Evolutionary conservation across 2,888 invertebrate genomes (phyloP).

Genomic region (Nebria brevicollis): DNA sequence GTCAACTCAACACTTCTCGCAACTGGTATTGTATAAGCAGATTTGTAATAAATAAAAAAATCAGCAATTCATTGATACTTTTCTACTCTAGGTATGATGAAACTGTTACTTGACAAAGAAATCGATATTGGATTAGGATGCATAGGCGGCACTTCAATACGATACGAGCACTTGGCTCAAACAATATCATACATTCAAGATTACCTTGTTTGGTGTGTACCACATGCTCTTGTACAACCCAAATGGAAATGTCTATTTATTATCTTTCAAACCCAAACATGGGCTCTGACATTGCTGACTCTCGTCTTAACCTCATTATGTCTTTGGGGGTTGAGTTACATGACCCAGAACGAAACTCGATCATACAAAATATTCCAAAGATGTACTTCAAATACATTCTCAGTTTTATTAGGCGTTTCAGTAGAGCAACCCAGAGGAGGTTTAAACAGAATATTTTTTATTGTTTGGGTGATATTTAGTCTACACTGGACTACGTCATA

Average conservation of each 20-base stretch:
- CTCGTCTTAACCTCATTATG: slow-evolving; percentile 33
- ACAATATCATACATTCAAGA: slow-evolving; percentile 57
- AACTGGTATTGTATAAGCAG: slow-evolving; percentile 50
- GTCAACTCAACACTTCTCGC: slow-evolving; percentile 12
- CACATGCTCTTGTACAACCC: slow-evolving; percentile 54
- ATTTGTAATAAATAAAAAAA: not conserved
- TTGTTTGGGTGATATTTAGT: slow-evolving; percentile 52
- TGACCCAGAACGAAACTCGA: slow-evolving; percentile 33
- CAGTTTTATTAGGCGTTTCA: slow-evolving; percentile 51
- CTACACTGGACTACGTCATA: slow-evolving; percentile 53
- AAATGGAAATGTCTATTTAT: slow-evolving; percentile 50
- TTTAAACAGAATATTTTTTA: slow-evolving; percentile 51
- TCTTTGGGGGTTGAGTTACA: slow-evolving; percentile 42
- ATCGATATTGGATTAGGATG: slow-evolving; percentile 58
- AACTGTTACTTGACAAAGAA: slow-evolving; percentile 52
- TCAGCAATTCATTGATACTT: too few species aligned
- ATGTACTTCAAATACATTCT: slow-evolving; percentile 48
- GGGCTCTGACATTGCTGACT: slow-evolving; percentile 28
- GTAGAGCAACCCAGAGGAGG: slow-evolving; percentile 52
- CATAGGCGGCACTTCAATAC: slow-evolving; percentile 54
- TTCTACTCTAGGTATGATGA: slow-evolving; percentile 52
- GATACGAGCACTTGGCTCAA: slow-evolving; percentile 55
- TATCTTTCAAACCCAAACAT: slow-evolving; percentile 31
- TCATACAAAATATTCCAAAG: slow-evolving; percentile 44
- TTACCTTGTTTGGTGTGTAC: slow-evolving; percentile 57